phyloP scores from a whole-genome alignment of 2,888 invertebrate genomes.

The Belgica antarctica region DNA sequence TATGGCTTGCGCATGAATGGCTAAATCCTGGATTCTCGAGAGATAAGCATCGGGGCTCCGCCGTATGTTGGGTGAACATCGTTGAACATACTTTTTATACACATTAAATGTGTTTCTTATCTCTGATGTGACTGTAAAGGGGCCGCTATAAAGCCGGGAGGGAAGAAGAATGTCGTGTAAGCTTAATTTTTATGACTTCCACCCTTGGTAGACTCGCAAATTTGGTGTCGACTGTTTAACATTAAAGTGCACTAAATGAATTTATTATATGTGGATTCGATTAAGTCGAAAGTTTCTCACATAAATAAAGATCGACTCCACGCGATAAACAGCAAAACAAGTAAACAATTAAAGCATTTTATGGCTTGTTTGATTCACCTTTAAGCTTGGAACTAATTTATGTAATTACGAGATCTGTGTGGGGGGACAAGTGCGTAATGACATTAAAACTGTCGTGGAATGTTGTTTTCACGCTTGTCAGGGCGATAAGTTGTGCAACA shows the following conservation, averaged over 20 bases:
- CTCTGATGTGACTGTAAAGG: not conserved
- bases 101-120: constrained; percentile 29
- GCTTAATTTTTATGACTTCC: constrained; percentile 40
- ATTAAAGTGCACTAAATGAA: too few species aligned
- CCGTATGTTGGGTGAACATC: not conserved
- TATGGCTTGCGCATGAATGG: constrained; percentile 39
- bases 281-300: not conserved
- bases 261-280: too few species aligned
- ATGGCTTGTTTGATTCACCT: not conserved
- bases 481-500: too few species aligned
- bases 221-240: not conserved
- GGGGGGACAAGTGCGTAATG: too few species aligned
- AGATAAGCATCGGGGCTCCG: not conserved
- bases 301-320: not conserved
- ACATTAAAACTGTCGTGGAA: too few species aligned
- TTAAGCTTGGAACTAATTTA: too few species aligned
- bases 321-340: not conserved
- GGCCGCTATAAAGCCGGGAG: not conserved
- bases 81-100: too few species aligned
- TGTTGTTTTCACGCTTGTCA: too few species aligned
- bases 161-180: not conserved
- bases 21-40: constrained; percentile 36
- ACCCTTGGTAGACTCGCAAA: not conserved
- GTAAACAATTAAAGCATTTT: not conserved
- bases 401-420: not conserved